Base-by-base conservation (phyloP, 2,888 invertebrate genomes). In the Kuschelorhynchus macadamiae region DNA sequence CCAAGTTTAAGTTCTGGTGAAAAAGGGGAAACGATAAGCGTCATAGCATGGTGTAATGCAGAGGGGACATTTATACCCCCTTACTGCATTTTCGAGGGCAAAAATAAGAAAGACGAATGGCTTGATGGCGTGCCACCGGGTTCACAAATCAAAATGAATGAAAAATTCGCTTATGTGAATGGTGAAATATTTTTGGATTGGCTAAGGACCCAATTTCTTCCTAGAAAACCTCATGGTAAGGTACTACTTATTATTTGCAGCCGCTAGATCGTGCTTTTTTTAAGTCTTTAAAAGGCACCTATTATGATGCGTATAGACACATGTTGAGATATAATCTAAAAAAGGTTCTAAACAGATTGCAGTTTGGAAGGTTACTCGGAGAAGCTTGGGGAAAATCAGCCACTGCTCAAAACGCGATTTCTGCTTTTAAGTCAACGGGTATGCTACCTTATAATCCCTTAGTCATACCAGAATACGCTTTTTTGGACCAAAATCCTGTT, bases 391-490 rank as follows among this genome's bases (percentile, higher is more conserved):
- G n/a, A n/a, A n/a, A n/a, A n/a, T n/a, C n/a, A n/a, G n/a, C n/a
- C n/a, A n/a, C n/a, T n/a, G n/a, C n/a, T n/a, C n/a, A n/a, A 47
- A 71, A 71, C 52, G 70, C 57, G 25, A 46, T 44, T 33, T 55
- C 55, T 9, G 47, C 18, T 1, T 63, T 63, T 44, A 53, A 55
- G 16, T 53, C 55, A 18, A 63, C 63, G 16, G 55, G 63, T 44
- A 55, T 63, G 17, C 41, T 62, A 2, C 42, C 63, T 18, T 63
- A 33, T 39, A 60, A 49, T 60, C 60, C 60, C 47, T 47, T 49
- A 20, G 21, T 36, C 21, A 47, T 60, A 47, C 49, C 60, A 33
- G 49, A 60, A 18, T 60, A 60, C 49, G 47, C 60, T 42, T 56
- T 56, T 56, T 25, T 56, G 25, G n/a, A 1, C 42, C 14, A 56